phyloP scores from a whole-genome alignment of 2,797 vertebrate genomes.

The Thunnus albacares region DNA sequence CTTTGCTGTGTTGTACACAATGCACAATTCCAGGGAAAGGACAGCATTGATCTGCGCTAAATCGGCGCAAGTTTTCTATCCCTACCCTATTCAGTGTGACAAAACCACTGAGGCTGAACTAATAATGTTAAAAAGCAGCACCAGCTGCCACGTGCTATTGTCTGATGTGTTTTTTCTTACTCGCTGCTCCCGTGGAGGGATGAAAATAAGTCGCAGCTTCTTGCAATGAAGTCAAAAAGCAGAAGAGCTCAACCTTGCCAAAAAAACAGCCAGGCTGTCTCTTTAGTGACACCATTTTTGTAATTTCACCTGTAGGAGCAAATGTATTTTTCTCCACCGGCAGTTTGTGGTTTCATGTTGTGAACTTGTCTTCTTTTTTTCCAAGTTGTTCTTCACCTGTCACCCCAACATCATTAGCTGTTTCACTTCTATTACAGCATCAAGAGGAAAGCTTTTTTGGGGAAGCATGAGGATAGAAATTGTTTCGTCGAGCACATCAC shows the following conservation, averaged over 20 bases:
- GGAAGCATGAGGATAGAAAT: slow-evolving; percentile 29
- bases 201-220: slow-evolving; percentile 9
- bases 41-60: slow-evolving; percentile 73
- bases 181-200: slow-evolving; percentile 19
- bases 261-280: slow-evolving; percentile 24
- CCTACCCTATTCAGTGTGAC: slow-evolving; percentile 70
- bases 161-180: slow-evolving; percentile 48
- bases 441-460: slow-evolving; percentile 35
- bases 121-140: slow-evolving; percentile 75
- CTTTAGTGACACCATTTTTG: slow-evolving; percentile 31
- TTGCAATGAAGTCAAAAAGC: slow-evolving; percentile 41
- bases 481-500: slow-evolving; percentile 23
- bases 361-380: neutral
- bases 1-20: slow-evolving; percentile 49
- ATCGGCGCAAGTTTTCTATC: slow-evolving; percentile 70
- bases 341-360: slow-evolving; percentile 5
- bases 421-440: slow-evolving; percentile 44
- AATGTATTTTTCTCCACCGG: slow-evolving; percentile 7
- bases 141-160: slow-evolving; percentile 58
- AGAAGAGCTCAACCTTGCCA: slow-evolving; percentile 26
- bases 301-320: slow-evolving; percentile 39
- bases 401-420: slow-evolving; percentile 18
- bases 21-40: slow-evolving; percentile 63
- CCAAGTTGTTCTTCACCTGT: slow-evolving; percentile 6
- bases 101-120: slow-evolving; percentile 76